Base-by-base conservation (phyloP, 1,140 invertebrate genomes). In the Pogonus chalceus region DNA sequence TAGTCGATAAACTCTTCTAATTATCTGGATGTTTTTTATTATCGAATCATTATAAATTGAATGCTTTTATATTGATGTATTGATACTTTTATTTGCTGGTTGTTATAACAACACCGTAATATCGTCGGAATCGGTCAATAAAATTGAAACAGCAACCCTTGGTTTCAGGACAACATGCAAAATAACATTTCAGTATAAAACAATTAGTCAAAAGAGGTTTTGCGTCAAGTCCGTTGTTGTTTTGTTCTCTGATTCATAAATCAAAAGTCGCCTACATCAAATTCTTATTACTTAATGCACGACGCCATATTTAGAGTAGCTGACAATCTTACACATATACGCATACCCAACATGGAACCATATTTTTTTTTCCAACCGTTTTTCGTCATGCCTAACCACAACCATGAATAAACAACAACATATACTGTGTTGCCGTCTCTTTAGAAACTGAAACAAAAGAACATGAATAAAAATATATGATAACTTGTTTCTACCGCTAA, bases 201-300 rank as follows among this genome's bases (percentile, higher is more conserved):
- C 37, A 43, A 43, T 43, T 43, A 43, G 37, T 43, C 37, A 43
- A 43, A 43, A 43, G 18, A 7, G 37, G 9, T 43, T 43, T 43
- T 4, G 18, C 18, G 37, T 18, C 9, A 43, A 43, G 18, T 4
- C 37, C 9, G 18, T 31, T 43, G 37, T 43, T 43, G 37, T 43
- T 43, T 43, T 43, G 37, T 43, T 43, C 37, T n/a, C 37, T 18
- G 37, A 16, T 12, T 12, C 37, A 43, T 43, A 43, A 43, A 43
- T 43, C 37, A 43, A 43, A 43, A 12, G 37, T 16, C 37, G 18
- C 37, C 37, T 43, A 43, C 37, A 43, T 43, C 4, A 18, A 43
- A 43, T 43, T 18, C 37, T 43, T 43, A 43, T 43, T 43, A 43
- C 37, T 43, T 43, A 43, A 43, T 43, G 37, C 26, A 31, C 14